These are phyloP conservation scores for Drosophila borborema DNA, from an alignment of 2,888 invertebrate species.

Conservation along the genomic window DNA sequence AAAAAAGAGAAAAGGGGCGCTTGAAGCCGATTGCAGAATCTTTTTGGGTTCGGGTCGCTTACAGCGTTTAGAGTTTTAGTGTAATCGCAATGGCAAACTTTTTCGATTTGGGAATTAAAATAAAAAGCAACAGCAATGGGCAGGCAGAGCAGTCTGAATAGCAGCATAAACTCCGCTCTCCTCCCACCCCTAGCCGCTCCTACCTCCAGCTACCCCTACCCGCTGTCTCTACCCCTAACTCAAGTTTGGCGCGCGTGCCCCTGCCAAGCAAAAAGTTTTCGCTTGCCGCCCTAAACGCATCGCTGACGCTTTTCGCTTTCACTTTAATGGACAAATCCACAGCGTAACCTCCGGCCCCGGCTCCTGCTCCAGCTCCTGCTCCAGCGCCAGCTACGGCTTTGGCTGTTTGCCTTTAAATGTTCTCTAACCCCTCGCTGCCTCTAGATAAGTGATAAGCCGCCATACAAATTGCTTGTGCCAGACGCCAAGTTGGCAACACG, in stretches of 20 bases:
- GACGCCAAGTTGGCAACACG: constrained; percentile 31
- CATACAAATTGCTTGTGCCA: constrained; percentile 59
- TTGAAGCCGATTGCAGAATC: constrained; percentile 9
- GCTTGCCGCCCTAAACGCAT: constrained; percentile 61
- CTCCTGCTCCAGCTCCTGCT: neutral
- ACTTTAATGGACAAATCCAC: constrained; percentile 64
- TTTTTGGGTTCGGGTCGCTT: constrained; percentile 40
- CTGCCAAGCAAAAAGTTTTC: constrained; percentile 43
- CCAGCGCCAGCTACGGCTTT: neutral
- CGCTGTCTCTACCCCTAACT: neutral
- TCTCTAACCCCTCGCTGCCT: neutral
- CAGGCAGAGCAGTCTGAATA: neutral
- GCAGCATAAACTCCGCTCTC: neutral
- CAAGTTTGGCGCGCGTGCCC: constrained; percentile 10
- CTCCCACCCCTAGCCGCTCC: neutral
- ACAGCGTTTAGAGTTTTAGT: constrained; percentile 73
- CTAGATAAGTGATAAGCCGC: constrained; percentile 77
- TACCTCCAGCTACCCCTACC: neutral
- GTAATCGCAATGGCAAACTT: constrained; percentile 75
- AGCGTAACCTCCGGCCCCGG: constrained; percentile 42
- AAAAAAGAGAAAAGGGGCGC: constrained; percentile 5
- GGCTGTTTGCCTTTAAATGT: neutral
- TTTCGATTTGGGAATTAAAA: constrained; percentile 81
- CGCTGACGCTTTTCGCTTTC: constrained; percentile 56
- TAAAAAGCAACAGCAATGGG: constrained; percentile 53